Percentiles rank a stretch among this genome's conserved stretches.
Conservation (phyloP, 1,140 invertebrate species). For the Semibalanus balanoides region DNA sequence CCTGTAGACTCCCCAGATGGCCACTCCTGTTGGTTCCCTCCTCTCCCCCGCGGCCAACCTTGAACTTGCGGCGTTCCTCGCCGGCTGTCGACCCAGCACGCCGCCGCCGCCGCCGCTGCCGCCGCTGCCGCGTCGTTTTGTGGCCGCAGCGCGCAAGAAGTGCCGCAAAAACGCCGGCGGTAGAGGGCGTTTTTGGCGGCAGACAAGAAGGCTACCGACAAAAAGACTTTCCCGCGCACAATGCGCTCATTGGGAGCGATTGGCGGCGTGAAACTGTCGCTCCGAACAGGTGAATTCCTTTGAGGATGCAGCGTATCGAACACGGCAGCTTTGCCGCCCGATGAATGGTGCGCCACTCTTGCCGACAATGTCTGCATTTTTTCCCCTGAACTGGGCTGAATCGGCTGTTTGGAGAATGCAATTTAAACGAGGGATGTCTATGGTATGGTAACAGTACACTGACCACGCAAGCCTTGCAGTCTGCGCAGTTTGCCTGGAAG, state of each 20-base stretch:
- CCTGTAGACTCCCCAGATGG: too few species aligned
- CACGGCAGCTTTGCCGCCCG: neutral
- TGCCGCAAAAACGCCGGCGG: neutral
- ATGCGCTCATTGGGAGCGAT: neutral
- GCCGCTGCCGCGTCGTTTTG: neutral
- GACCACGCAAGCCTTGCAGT: too few species aligned
- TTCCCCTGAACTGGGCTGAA: too few species aligned
- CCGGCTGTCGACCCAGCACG: neutral
- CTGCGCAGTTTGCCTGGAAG: too few species aligned
- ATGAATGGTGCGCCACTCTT: too few species aligned
- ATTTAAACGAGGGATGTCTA: too few species aligned
- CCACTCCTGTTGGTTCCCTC: neutral
- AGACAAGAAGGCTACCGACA: neutral
- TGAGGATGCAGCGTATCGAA: neutral
- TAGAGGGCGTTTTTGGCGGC: neutral
- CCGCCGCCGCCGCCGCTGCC: too few species aligned
- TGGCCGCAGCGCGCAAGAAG: neutral
- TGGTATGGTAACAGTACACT: too few species aligned
- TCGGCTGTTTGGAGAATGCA: too few species aligned
- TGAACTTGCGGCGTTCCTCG: neutral
- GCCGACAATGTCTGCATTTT: too few species aligned
- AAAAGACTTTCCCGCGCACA: neutral
- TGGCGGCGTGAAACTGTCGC: neutral
- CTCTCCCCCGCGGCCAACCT: neutral
- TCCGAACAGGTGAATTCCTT: neutral